These are phyloP conservation scores for Nyctereutes procyonoides DNA, from an alignment of 2,113 vertebrate genomes.

Conservation along the genomic window DNA sequence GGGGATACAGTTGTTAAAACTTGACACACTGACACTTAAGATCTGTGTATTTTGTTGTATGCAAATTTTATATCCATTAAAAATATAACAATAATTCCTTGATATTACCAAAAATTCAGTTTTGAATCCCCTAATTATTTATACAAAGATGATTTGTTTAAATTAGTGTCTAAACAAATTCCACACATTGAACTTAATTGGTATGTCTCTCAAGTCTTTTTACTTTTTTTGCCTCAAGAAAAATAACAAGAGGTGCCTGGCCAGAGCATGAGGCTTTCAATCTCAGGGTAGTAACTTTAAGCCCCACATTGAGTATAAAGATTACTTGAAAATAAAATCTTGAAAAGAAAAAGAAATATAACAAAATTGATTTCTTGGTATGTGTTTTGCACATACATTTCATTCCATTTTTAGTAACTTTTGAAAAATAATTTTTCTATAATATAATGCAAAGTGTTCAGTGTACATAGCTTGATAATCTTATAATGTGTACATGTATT, in stretches of 20 bases:
- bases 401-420: background rate
- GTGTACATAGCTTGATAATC: background rate
- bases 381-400: background rate
- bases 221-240: background rate
- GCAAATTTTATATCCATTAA: constrained; percentile 9
- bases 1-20: background rate
- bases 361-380: background rate
- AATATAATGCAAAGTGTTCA: background rate
- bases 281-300: background rate
- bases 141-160: background rate
- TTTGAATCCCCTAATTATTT: background rate
- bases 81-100: background rate
- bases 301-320: background rate
- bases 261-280: background rate
- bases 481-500: background rate
- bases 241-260: background rate
- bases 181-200: background rate
- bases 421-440: background rate
- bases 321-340: background rate
- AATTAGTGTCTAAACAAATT: constrained; percentile 8
- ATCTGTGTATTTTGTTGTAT: background rate
- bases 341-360: constrained; percentile 5
- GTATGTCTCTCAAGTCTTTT: background rate
- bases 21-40: background rate
- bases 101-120: background rate